Percentiles rank a stretch among this genome's conserved stretches.
Evolutionary conservation across 2,888 invertebrate species (phyloP).

Genomic region (Drosophila phalerata): DNA sequence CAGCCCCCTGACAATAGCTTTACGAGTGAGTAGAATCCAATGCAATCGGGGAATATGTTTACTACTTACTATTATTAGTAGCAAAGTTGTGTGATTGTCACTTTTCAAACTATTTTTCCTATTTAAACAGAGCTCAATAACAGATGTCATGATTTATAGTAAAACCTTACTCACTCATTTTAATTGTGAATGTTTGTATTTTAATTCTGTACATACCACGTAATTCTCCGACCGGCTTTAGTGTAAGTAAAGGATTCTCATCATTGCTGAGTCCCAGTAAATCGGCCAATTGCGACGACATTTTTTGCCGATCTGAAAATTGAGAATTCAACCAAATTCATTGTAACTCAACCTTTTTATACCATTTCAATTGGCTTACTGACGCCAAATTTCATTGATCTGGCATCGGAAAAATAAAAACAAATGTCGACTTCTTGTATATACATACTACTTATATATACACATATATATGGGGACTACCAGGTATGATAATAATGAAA

Average conservation of each 20-base stretch:
- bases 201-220: constrained; percentile 34
- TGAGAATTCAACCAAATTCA: background rate
- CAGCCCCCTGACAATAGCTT: background rate
- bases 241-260: constrained; percentile 21
- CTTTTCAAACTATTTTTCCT: background rate
- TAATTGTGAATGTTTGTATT: background rate
- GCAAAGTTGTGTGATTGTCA: background rate
- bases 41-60: background rate
- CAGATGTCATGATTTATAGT: no score
- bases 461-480: constrained; percentile 1
- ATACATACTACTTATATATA: background rate
- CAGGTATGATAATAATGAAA: constrained; percentile 45
- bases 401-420: constrained; percentile 14
- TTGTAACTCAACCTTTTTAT: constrained; percentile 43
- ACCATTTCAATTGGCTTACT: background rate
- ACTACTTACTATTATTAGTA: background rate
- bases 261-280: constrained; percentile 48
- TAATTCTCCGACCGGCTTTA: background rate
- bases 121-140: background rate
- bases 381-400: constrained; percentile 18
- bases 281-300: constrained; percentile 49
- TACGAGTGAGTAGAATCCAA: background rate
- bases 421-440: constrained; percentile 3
- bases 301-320: constrained; percentile 13
- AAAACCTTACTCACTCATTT: no score